Evolutionary conservation across 2,113 vertebrate species (phyloP), one percentile per base, ranked within the genome.

Genomic region (Chloroceryle aenea): DNA sequence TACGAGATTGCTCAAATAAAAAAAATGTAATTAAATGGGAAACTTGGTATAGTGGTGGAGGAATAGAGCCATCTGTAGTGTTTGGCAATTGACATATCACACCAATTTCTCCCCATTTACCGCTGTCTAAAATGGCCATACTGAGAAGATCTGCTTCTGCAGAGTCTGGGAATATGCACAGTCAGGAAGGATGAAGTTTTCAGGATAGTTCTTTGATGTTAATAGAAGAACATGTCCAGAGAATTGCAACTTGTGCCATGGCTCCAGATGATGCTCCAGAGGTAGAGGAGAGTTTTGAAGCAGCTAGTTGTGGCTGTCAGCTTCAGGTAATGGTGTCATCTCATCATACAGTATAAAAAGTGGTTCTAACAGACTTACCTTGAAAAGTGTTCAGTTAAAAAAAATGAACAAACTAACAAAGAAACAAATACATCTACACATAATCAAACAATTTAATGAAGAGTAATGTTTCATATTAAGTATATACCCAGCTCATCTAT

Each of bases 11-110:
- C 15, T 76, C 20, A 69, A 81, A 92, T 12, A 74, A 17, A 81
- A 66, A 30, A 73, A 85, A 83, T 56, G 21, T 69, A 64, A 76
- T 92, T 93, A 63, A 79, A 72, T 55, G 67, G 30, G 26, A 82
- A 88, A 47, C 36, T 76, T 58, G 32, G 12, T 50, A 36, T 43
- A 62, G 36, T 4, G 4, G 27, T 67, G 32, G 32, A 85, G 30
- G 38, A 62, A 40, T 32, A 69, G 23, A 77, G 15, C 61, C 74
- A 82, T 79, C 42, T 72, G 27, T 30, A 71, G 2, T 48, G 50
- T 88, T 82, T 72, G 38, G 18, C 23, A 63, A 30, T 5, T 67
- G 67, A 27, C 4, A 9, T 34, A 23, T 22, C 7, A 48, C 47
- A 19, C 5, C 8, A 23, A 7, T 59, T 67, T 68, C 25, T 87